A percentile compares a stretch with the other conserved stretches of the same genome.
Conservation (phyloP, 2,888 invertebrate genomes). For the Lymantria dispar region DNA sequence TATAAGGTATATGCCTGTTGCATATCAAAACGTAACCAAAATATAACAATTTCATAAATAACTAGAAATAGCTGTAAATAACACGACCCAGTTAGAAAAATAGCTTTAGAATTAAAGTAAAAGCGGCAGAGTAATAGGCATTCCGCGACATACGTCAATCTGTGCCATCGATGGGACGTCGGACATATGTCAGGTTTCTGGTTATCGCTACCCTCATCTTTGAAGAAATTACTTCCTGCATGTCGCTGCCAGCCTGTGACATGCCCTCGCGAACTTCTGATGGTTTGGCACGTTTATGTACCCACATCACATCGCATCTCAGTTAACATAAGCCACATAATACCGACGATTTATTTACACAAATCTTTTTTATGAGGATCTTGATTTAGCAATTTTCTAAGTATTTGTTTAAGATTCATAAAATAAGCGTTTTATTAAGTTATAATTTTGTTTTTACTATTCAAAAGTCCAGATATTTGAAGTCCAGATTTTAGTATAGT, state of each 20-base stretch:
- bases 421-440: too few species aligned
- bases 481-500: too few species aligned
- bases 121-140: conserved; percentile 25
- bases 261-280: conserved; percentile 44
- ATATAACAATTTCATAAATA: too few species aligned
- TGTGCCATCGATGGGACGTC: conserved; percentile 44
- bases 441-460: too few species aligned
- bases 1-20: too few species aligned
- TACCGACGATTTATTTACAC: conserved; percentile 9
- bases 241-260: conserved; percentile 52
- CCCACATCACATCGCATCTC: conserved; percentile 37
- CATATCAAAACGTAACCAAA: too few species aligned
- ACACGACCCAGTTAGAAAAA: conserved; percentile 6
- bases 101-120: conserved; percentile 30
- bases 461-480: too few species aligned
- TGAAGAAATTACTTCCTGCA: conserved; percentile 64
- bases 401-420: too few species aligned
- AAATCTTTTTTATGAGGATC: neutral
- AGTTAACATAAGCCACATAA: conserved; percentile 16
- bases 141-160: conserved; percentile 57
- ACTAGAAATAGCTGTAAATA: neutral
- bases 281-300: conserved; percentile 43
- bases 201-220: conserved; percentile 70
- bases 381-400: too few species aligned
- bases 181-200: conserved; percentile 64